phyloP scores from a whole-genome alignment of 2,888 invertebrate species.

The Oxyteleia sp. region DNA sequence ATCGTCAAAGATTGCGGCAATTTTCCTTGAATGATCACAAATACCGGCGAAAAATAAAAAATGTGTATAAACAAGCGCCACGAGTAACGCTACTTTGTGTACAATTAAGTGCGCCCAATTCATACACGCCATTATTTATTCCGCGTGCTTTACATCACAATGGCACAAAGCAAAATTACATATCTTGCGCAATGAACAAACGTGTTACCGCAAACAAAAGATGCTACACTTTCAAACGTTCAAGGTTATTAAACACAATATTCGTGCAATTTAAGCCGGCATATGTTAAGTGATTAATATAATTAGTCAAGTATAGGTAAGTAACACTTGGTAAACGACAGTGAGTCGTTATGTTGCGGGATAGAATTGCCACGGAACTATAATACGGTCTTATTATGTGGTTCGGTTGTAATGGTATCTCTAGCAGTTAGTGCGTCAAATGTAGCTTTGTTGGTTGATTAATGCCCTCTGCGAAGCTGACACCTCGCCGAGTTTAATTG shows the following conservation, averaged over 20 bases:
- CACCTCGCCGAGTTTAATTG: constrained; percentile 87
- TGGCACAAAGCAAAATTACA: constrained; percentile 29
- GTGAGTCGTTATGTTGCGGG: constrained; percentile 59
- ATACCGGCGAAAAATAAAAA: constrained; percentile 34
- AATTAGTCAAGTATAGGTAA: constrained; percentile 62
- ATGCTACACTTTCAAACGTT: constrained; percentile 12
- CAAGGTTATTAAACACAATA: constrained; percentile 18
- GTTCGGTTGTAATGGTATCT: constrained; percentile 83
- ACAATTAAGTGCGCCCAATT: constrained; percentile 39
- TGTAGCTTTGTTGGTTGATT: constrained; percentile 86
- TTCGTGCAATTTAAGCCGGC: constrained; percentile 17
- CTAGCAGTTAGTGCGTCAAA: constrained; percentile 85
- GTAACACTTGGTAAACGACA: constrained; percentile 68
- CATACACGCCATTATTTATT: constrained; percentile 7
- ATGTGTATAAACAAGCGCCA: constrained; percentile 37
- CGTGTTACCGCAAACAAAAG: constrained; percentile 43
- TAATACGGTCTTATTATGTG: constrained; percentile 85
- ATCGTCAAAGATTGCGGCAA: neutral
- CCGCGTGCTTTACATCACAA: constrained; percentile 22
- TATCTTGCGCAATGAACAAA: constrained; percentile 37
- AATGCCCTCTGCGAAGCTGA: constrained; percentile 86
- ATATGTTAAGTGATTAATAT: constrained; percentile 61
- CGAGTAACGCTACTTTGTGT: constrained; percentile 13
- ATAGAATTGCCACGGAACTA: constrained; percentile 80
- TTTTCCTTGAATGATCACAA: constrained; percentile 35